phyloP scores from a whole-genome alignment of 2,113 vertebrate species.

The Laticauda laticaudata region DNA sequence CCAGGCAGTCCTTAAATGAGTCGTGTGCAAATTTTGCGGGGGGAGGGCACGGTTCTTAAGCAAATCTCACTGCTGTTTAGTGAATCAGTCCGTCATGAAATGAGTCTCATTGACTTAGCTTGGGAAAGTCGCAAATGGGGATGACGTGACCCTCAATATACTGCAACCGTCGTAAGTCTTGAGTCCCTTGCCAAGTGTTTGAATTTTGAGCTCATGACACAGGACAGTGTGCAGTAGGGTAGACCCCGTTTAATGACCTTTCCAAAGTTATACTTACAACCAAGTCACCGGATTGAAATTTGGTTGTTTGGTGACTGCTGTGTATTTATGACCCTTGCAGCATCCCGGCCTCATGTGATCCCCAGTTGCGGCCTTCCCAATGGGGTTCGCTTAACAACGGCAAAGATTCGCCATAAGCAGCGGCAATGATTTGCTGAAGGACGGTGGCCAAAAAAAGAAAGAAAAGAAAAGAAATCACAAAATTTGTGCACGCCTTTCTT shows the following conservation, averaged over 20 bases:
- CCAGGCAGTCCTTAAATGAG: too few species aligned
- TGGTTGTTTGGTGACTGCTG: too few species aligned
- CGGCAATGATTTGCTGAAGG: not conserved
- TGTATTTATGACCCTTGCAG: too few species aligned
- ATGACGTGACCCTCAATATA: fast-evolving
- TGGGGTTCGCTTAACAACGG: not conserved
- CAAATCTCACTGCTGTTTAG: too few species aligned
- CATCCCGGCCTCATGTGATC: too few species aligned
- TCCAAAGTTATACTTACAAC: not conserved
- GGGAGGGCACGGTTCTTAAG: too few species aligned
- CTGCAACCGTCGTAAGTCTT: not conserved
- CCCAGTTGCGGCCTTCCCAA: too few species aligned
- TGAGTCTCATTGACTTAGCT: not conserved
- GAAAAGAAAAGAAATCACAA: not conserved
- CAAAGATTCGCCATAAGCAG: not conserved
- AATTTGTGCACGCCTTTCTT: not conserved
- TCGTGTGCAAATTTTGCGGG: too few species aligned
- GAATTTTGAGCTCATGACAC: not conserved
- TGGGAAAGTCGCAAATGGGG: not conserved
- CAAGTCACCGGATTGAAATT: too few species aligned
- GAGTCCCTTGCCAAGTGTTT: not conserved
- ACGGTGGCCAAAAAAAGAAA: too few species aligned
- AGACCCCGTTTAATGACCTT: not conserved
- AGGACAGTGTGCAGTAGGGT: not conserved
- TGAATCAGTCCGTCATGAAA: not conserved